phyloP scores from a whole-genome alignment of 2,797 vertebrate genomes.

The Pipistrellus kuhlii region DNA sequence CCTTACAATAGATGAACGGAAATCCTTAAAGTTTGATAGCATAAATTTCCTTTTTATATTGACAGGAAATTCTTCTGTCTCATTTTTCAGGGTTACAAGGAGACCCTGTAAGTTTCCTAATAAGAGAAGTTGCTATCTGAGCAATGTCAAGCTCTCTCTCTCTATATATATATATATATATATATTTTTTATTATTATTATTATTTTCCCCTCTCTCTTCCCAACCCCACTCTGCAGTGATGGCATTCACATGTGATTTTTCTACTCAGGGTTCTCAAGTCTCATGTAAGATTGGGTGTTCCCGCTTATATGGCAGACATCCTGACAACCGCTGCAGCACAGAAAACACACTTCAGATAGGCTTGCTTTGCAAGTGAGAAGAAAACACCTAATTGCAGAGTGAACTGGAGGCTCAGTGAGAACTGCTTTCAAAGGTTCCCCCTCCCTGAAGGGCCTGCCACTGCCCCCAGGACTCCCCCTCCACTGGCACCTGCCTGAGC shows the following conservation, averaged over 20 bases:
- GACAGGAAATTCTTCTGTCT: conserved; percentile 81
- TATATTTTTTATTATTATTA: too few relatives aligned
- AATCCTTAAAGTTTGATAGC: conserved; percentile 85
- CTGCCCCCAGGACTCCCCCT: neutral
- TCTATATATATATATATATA: neutral
- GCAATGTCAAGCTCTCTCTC: neutral
- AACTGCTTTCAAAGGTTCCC: neutral
- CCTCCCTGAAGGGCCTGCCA: neutral
- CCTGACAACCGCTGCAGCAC: neutral
- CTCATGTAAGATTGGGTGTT: neutral
- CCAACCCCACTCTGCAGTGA: neutral
- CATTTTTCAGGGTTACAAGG: conserved; percentile 67
- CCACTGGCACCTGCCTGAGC: neutral
- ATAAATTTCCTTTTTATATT: conserved; percentile 82
- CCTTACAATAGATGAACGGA: conserved; percentile 74
- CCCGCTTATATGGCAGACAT: neutral
- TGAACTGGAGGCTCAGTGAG: neutral
- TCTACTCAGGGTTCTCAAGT: conserved; percentile 36
- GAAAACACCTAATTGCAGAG: neutral
- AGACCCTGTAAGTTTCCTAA: conserved; percentile 78
- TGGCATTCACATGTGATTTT: neutral
- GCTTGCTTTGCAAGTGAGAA: neutral
- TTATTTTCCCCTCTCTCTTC: neutral
- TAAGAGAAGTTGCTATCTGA: conserved; percentile 55
- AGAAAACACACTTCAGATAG: neutral